Evolutionary conservation across 2,888 invertebrate species (phyloP), one percentile per base, ranked within the genome.

Genomic region (Lithophane semibrunnea): DNA sequence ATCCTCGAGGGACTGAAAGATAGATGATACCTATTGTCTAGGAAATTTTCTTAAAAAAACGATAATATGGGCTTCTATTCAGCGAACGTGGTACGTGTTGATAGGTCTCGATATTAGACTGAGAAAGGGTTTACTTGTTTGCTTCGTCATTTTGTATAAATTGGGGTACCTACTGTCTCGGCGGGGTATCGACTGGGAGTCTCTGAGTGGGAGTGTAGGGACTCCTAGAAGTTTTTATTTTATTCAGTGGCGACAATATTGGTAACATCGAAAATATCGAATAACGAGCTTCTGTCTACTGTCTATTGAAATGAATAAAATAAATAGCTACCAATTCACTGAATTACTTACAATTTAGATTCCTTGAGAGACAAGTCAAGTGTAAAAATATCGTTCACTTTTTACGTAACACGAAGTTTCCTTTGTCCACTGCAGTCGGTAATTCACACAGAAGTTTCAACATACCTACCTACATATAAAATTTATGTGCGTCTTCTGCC

Each of bases 61-160:
- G 61, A 60, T 84, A 81, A 63, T 64, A n/a, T 65, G 64, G 70
- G 21, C 47, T 63, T 70, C 24, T 80, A 47, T 66, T 80, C 64
- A 80, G 68, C 18, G 56, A 72, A 61, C 65, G 52, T 63, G 66
- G 18, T 72, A 65, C 66, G 72, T 63, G 76, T 37, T 85, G 64
- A 85, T 73, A 72, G 66, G 42, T 37, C 66, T 75, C 7, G 37
- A 66, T 80, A 64, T 77, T 73, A 56, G 66, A 58, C 76, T 70
- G 58, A 56, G 56, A 83, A 67, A 73, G 76, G 85, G 47, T 85
- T 76, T 76, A 70, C 76, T 73, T 81, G 85, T 83, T 73, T 60
- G 42, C 42, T 37, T 60, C 13, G 70, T 10, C n/a, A 67, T 81
- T 67, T 75, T 68, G 67, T 72, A 68, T 82, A 84, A 75, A 75